phyloP scores from a whole-genome alignment of 2,797 vertebrate species.

The Rallus crepitans region DNA sequence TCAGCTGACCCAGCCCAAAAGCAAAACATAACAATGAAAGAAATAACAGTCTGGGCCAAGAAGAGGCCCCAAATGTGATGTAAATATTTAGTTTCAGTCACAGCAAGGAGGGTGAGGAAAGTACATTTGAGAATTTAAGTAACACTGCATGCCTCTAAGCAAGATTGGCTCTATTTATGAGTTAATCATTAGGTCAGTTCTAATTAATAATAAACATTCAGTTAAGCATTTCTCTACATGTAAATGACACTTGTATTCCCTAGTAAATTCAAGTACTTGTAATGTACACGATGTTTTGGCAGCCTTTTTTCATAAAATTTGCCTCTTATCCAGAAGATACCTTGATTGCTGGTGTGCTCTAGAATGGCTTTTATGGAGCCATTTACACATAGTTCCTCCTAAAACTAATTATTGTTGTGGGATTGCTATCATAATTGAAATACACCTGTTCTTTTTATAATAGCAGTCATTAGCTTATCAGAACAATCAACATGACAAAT shows the following conservation, averaged over 20 bases:
- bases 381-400: background rate
- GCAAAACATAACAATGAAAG: background rate
- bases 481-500: background rate
- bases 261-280: constrained; percentile 7
- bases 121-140: background rate
- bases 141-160: background rate
- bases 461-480: background rate
- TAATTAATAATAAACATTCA: constrained; percentile 43
- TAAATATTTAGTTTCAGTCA: constrained; percentile 47
- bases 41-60: background rate
- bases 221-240: constrained; percentile 17
- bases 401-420: background rate
- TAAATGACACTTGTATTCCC: background rate
- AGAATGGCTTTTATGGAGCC: background rate
- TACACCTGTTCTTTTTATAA: background rate
- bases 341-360: background rate
- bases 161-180: background rate
- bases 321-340: background rate
- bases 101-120: background rate
- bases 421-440: background rate
- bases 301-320: background rate
- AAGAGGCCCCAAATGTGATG: background rate
- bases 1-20: background rate
- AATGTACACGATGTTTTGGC: background rate
- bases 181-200: constrained; percentile 50